These are phyloP conservation scores for Coelinius sp. DNA, from an alignment of 2,888 invertebrate species.

Conservation along the genomic window DNA sequence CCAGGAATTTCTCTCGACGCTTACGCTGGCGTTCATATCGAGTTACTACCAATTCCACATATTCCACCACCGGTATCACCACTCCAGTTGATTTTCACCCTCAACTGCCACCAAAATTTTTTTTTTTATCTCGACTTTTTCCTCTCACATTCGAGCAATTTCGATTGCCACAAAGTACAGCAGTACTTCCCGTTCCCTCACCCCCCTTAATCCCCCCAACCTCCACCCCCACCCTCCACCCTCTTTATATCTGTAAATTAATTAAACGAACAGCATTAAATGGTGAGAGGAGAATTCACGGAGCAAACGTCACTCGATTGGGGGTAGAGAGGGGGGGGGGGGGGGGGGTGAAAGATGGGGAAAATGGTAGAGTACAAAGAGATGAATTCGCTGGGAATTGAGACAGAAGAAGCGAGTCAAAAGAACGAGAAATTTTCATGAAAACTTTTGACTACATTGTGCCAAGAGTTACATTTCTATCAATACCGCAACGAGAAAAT, in stretches of 20 bases:
- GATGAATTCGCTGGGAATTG: slow-evolving; percentile 15
- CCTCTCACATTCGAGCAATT: slow-evolving; percentile 17
- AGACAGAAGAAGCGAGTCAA: slow-evolving; percentile 6
- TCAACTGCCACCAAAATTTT: slow-evolving; percentile 25
- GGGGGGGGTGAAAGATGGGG: background rate
- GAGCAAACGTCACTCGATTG: background rate
- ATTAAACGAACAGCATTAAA: slow-evolving; percentile 19
- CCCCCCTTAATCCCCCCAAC: background rate
- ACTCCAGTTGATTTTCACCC: slow-evolving; percentile 17
- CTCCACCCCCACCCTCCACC: background rate
- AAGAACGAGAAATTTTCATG: slow-evolving; percentile 15
- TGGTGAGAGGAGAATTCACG: background rate
- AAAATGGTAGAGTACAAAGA: background rate
- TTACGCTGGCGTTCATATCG: slow-evolving; percentile 92
- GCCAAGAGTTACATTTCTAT: slow-evolving; percentile 13
- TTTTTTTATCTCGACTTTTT: slow-evolving; percentile 31
- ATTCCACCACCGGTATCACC: slow-evolving; percentile 22
- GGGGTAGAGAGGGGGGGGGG: background rate
- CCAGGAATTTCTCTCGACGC: slow-evolving; percentile 92
- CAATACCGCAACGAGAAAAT: background rate
- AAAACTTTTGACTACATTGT: slow-evolving; percentile 21
- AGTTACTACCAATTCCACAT: slow-evolving; percentile 13
- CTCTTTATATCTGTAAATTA: slow-evolving; percentile 13
- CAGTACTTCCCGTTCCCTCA: background rate
- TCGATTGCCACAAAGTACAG: background rate